Base-by-base conservation (phyloP, 1,140 invertebrate genomes). In the Meloidogyne chitwoodi region DNA sequence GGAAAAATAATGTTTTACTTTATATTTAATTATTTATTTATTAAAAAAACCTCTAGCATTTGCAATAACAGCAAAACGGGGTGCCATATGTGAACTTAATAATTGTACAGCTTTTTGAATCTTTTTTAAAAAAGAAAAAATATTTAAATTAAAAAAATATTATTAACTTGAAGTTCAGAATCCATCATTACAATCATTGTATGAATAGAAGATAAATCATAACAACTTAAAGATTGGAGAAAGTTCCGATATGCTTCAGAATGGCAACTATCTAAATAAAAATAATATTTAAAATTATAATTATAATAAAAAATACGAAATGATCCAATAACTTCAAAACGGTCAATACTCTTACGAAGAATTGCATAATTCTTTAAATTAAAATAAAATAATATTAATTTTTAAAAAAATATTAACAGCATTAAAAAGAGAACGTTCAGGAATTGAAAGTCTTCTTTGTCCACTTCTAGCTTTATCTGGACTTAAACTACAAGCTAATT, bases 361-460 rank as follows among this genome's bases (percentile, higher is more conserved):
- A 81, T 81, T 14, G 80, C 80, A 61, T 81, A 81, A 69, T 81
- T 83, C 81, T 79, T 62, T 62, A 79, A 79, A 48, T 8, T 29
- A 12, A 0, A 27, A 41, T 27, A 26, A 61, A 38, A 22, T 62
- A 26, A 48, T 62, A 16, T 62, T 48, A 69, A n/a, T 70, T 56
- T 44, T 0, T 34, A n/a, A n/a, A n/a, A n/a, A 29, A 26, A 11
- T 44, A 62, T 38, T 44, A 65, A 79, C 78, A 24, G 80, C 80
- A 34, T 70, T 81, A 56, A 74, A 64, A 11, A 81, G 56, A 22
- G 80, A 80, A 29, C 72, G 22, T 71, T 81, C 80, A 41, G 80
- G 81, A 19, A 81, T 61, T 27, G 81, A 81, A 19, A 81, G 48
- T 69, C 80, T 61, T 38, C 80, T 12, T 27, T 27, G 34, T 24